These are phyloP conservation scores for Porites rus DNA, from an alignment of 92 coral and sea anemone species.

Conservation along the genomic window DNA sequence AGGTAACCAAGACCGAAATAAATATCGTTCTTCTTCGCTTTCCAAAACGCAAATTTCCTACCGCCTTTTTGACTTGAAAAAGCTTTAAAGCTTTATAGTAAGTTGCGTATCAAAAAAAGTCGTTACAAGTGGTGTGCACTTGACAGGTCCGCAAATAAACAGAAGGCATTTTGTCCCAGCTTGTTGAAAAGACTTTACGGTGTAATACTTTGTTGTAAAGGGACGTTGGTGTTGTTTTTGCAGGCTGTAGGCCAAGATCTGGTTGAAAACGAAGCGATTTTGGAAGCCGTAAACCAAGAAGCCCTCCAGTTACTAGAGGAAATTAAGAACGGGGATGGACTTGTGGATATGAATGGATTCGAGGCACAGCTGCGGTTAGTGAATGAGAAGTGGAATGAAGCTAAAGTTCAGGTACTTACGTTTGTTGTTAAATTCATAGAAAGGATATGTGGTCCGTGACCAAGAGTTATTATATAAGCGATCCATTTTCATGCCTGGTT, in stretches of 20 bases:
- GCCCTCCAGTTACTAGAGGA: slow-evolving; percentile 82
- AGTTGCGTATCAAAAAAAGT: too few relatives aligned
- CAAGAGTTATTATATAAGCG: too few relatives aligned
- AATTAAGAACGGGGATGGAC: slow-evolving; percentile 82
- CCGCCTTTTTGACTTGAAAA: too few relatives aligned
- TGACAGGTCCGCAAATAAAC: too few relatives aligned
- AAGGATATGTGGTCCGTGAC: too few relatives aligned
- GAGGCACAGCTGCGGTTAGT: slow-evolving; percentile 88
- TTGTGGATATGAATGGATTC: slow-evolving; percentile 77
- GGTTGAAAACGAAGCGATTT: slow-evolving; percentile 67
- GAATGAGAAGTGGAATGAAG: slow-evolving; percentile 73
- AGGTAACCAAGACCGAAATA: slow-evolving; percentile 43
- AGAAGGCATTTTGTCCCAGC: too few relatives aligned
- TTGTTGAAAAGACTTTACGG: too few relatives aligned
- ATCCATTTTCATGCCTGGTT: too few relatives aligned
- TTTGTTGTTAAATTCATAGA: too few relatives aligned
- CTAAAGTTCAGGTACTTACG: slow-evolving; percentile 60
- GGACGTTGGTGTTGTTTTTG: neutral
- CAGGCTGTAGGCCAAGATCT: slow-evolving; percentile 77
- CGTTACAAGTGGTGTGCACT: too few relatives aligned
- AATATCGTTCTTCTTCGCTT: too few relatives aligned
- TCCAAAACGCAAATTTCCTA: neutral
- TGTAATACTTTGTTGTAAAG: neutral
- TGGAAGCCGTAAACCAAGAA: slow-evolving; percentile 87
- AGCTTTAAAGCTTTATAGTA: too few relatives aligned